These are phyloP conservation scores for Corapipo altera DNA, from an alignment of 2,113 vertebrate species.

Conservation along the genomic window DNA sequence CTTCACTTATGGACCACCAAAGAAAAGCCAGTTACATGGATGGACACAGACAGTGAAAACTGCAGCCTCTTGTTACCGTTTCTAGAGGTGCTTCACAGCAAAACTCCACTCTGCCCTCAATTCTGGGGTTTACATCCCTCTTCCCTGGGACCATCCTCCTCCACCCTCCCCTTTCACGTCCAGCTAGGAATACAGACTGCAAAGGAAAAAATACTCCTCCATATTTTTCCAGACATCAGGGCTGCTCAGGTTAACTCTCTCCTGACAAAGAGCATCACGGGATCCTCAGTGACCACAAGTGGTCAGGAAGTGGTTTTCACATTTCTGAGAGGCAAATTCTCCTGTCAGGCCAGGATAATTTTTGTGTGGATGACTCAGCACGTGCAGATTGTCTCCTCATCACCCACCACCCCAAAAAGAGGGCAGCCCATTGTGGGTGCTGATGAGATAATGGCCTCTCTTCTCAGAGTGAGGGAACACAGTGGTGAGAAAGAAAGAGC, in stretches of 20 bases:
- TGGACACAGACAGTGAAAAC: background rate
- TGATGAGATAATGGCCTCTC: background rate
- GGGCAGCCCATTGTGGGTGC: background rate
- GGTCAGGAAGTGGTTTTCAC: background rate
- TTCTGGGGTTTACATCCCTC: background rate
- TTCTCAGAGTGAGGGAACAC: background rate
- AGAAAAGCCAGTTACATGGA: background rate
- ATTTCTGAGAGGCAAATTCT: background rate
- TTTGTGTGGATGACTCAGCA: background rate
- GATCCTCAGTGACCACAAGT: background rate
- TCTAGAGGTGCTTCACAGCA: background rate
- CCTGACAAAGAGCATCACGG: background rate
- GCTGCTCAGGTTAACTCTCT: background rate
- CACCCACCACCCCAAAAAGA: background rate
- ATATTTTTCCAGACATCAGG: background rate
- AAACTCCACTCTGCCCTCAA: background rate
- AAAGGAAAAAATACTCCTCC: background rate
- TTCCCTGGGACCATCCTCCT: background rate
- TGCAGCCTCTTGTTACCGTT: background rate
- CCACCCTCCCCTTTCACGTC: background rate
- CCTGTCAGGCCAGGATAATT: background rate
- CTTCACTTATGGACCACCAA: background rate
- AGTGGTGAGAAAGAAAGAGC: slow-evolving; percentile 59
- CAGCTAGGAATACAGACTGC: accelerated
- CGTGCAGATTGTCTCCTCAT: background rate